A percentile compares a stretch with the other conserved stretches of the same genome.
These are phyloP conservation scores for Triplophysa dalaica DNA, from an alignment of 2,113 vertebrate species.

Conservation along the genomic window DNA sequence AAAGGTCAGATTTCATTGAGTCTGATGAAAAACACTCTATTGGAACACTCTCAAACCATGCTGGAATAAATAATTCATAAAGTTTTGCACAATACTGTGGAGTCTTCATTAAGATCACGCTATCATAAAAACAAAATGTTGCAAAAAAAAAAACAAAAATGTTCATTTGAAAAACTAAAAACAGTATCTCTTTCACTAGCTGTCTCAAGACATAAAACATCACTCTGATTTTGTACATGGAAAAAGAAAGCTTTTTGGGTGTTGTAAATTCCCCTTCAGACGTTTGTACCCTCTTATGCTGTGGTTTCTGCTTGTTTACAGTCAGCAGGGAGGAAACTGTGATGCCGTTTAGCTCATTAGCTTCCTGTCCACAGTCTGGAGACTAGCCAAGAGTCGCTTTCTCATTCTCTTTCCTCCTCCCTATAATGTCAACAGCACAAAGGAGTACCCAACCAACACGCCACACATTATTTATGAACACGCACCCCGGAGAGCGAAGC, in stretches of 20 bases:
- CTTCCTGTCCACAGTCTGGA: conserved; percentile 54
- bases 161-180: too few relatives aligned
- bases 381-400: background rate
- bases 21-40: too few relatives aligned
- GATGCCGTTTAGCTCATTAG: conserved; percentile 26
- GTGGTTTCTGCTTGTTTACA: conserved; percentile 16
- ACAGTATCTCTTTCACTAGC: too few relatives aligned
- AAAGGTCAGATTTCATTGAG: too few relatives aligned
- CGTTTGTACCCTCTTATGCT: conserved; percentile 19
- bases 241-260: background rate
- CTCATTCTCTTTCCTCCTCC: background rate
- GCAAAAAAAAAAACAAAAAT: too few relatives aligned
- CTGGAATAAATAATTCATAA: too few relatives aligned
- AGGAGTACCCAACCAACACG: background rate
- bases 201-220: too few relatives aligned
- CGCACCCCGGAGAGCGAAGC: background rate
- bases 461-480: conserved; percentile 23
- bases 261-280: background rate
- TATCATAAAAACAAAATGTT: too few relatives aligned
- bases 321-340: background rate
- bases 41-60: too few relatives aligned
- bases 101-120: too few relatives aligned
- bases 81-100: too few relatives aligned
- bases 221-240: too few relatives aligned
- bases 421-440: conserved; percentile 8